Base-by-base conservation (phyloP, 1,140 invertebrate genomes). In the Cotesia chilonis region DNA sequence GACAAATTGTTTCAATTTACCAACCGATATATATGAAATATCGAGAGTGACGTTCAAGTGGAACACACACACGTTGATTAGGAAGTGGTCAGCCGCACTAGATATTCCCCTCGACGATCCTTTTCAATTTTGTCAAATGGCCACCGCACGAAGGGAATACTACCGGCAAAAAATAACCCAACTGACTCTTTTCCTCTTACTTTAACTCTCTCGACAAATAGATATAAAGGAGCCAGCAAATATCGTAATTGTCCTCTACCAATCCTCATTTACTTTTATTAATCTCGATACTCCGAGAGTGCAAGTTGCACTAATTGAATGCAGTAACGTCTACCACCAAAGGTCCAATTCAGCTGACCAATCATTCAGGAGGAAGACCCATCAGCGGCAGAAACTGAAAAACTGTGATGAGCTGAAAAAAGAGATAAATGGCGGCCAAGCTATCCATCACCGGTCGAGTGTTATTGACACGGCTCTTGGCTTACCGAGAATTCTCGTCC, bases 361-460 rank as follows among this genome's bases (percentile, higher is more conserved):
- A 28, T 52, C 38, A 65, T 5, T 52, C 6, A 35, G 4, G 36
- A 20, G 6, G 64, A 64, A 37, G 5, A 37, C 41, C 17, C 37
- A 55, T 55, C 4, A 55, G 4, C 12, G n/a, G n/a, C 5, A 4
- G 54, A 14, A n/a, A 6, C 17, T 10, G 3, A 7, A 55, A 55
- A 52, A 66, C n/a, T 52, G 20, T 65, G 47, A 37, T n/a, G 17
- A 52, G 51, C 47, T 61, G 57, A 79, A 85, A 84, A 83, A 85
- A 77, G 79, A 85, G 83, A 85, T 86, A 85, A 86, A 86, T 85
- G 80, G 79, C 78, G 78, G 78, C 78, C 82, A 79, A 82, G 79
- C 81, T 83, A 86, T 85, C 82, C 84, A 85, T 85, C 84, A 87
- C 82, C 10, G 64, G 9, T 35, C 17, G 74, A 76, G 72, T 84